Conservation (phyloP, 2,888 invertebrate genomes). For the Melieria picta region DNA sequence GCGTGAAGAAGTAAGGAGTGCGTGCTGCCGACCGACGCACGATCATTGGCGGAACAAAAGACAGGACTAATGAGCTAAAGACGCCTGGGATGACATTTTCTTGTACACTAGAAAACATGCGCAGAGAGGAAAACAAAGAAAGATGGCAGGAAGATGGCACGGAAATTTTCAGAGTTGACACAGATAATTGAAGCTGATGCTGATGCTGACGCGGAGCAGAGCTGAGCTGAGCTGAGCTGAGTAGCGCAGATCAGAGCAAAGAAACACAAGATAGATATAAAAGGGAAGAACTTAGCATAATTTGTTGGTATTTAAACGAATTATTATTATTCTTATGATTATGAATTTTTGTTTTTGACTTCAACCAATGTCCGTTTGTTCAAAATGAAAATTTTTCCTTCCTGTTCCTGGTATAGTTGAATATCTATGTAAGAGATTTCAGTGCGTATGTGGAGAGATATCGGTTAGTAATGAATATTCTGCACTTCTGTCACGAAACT, state of each 20-base stretch:
- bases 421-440: no score
- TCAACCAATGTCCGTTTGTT: no score
- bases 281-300: constrained; percentile 19
- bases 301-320: constrained; percentile 27
- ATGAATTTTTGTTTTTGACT: not conserved
- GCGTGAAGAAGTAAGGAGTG: not conserved
- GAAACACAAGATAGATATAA: not conserved
- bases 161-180: no score
- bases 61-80: not conserved
- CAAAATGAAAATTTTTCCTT: no score
- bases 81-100: not conserved
- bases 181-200: no score
- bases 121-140: not conserved
- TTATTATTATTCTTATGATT: constrained; percentile 23
- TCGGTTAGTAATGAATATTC: no score
- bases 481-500: no score
- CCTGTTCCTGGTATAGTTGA: no score
- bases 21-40: constrained; percentile 25
- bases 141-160: no score
- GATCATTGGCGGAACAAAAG: not conserved
- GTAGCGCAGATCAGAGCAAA: not conserved
- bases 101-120: constrained; percentile 1
- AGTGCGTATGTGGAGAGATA: no score
- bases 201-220: no score
- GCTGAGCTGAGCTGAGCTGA: no score